Evolutionary conservation across 2,113 vertebrate genomes (phyloP).

Genomic region (Callithrix jacchus): DNA sequence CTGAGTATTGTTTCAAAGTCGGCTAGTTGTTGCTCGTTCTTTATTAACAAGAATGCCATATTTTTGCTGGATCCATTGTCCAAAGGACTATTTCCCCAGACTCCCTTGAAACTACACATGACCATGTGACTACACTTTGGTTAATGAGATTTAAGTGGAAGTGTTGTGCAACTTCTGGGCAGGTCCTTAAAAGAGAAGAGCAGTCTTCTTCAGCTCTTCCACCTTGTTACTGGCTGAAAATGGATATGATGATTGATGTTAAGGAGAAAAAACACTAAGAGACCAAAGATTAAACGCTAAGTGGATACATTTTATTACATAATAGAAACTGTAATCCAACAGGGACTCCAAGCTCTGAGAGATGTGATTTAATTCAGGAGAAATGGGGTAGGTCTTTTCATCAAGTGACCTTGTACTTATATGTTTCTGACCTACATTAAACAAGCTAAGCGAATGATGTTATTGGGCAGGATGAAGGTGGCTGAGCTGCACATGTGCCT

Average conservation of each 20-base stretch:
- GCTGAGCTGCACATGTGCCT: too few species aligned
- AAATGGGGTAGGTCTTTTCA: neutral
- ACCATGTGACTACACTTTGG: neutral
- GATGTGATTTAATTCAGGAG: neutral
- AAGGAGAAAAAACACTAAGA: neutral
- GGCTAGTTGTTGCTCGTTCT: neutral
- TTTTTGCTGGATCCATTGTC: neutral
- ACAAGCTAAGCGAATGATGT: neutral
- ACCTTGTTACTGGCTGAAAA: neutral
- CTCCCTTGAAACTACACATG: neutral
- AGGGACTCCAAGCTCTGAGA: neutral
- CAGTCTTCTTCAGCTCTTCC: neutral
- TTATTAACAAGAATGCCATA: neutral
- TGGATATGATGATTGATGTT: neutral
- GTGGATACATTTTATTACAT: neutral
- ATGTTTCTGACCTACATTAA: neutral
- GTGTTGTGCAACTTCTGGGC: neutral
- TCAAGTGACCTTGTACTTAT: neutral
- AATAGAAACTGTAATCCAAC: neutral
- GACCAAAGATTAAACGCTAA: neutral
- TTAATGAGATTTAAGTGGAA: neutral
- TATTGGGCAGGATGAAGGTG: neutral
- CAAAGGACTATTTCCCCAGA: neutral
- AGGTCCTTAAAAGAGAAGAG: neutral
- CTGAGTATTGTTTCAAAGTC: conserved; percentile 22